Evolutionary conservation across 64 coral and sea anemone genomes (phyloP), one percentile per base, ranked within the genome.

Genomic region (Acropora yongei): DNA sequence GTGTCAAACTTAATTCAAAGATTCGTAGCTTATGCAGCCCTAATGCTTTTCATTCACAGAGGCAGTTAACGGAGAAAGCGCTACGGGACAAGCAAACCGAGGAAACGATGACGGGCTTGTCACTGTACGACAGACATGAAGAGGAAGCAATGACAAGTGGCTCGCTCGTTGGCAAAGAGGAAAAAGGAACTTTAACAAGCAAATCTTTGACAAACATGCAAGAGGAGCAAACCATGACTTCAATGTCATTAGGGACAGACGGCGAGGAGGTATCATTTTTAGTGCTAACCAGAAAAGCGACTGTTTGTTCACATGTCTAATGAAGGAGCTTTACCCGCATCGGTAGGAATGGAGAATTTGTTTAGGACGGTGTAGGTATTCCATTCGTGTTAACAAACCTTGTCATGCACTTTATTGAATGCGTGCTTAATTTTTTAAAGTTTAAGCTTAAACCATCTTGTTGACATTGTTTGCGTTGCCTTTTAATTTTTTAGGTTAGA

Each of bases 31-130:
- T 14, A 77, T 77, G 8, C 46, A 2, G 74, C 11, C 2, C 7
- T 12, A 49, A 46, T 57, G 16, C n/a, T 76, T 77, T 3, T 0
- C 76, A 18, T 76, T 11, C n/a, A 75, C 55, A 91, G 90, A 87
- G 76, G 1, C 65, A 72, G 19, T 8, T 17, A 45, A 75, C 80
- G 6, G 90, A 86, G 65, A 93, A 90, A 14, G 78, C 46, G 41
- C 30, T 90, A n/a, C 80, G 39, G 8, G 46, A 82, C 74, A 91
- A 47, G 63, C 94, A 80, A 16, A 90, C 92, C 20, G 90, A 96
- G 69, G 43, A 46, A 57, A 92, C 94, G 3, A 95, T 95, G 93
- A 95, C 93, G 4, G 84, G 83, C 1, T 6, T 95, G 8, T 95
- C 95, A 6, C 39, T 90, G 17, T 48, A 74, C 19, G 91, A 93